phyloP scores from a whole-genome alignment of 2,113 vertebrate species.

The Actenoides hombroni region DNA sequence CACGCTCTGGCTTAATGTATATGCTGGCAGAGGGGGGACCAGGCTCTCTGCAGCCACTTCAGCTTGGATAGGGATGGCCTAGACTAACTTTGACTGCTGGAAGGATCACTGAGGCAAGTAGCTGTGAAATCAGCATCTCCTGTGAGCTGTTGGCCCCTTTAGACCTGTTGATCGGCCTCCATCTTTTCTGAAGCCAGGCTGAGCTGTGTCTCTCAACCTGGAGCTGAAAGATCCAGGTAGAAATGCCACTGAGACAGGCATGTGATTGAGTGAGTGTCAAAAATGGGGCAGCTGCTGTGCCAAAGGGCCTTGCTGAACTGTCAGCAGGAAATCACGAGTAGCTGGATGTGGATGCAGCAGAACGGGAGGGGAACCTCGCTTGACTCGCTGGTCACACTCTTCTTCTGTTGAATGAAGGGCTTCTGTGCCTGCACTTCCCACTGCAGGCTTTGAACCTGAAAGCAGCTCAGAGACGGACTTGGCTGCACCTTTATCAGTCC shows the following conservation, averaged over 20 bases:
- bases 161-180: not conserved
- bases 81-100: not conserved
- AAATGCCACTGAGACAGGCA: not conserved
- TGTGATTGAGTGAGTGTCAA: not conserved
- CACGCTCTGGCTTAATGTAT: not conserved
- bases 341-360: not conserved
- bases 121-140: not conserved
- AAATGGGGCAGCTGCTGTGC: not conserved
- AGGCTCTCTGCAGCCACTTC: not conserved
- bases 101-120: fast-evolving
- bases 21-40: fast-evolving
- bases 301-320: not conserved
- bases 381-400: no score
- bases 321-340: not conserved
- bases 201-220: not conserved
- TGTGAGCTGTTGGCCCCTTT: not conserved
- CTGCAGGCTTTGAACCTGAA: not conserved
- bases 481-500: not conserved
- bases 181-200: not conserved
- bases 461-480: not conserved
- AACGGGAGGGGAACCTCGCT: no score
- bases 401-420: not conserved
- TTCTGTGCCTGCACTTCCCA: not conserved
- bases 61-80: not conserved
- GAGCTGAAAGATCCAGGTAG: not conserved